A percentile compares a stretch with the other conserved stretches of the same genome.
These are phyloP conservation scores for Orthonyx spaldingii DNA, from an alignment of 2,113 vertebrate genomes.

Conservation along the genomic window DNA sequence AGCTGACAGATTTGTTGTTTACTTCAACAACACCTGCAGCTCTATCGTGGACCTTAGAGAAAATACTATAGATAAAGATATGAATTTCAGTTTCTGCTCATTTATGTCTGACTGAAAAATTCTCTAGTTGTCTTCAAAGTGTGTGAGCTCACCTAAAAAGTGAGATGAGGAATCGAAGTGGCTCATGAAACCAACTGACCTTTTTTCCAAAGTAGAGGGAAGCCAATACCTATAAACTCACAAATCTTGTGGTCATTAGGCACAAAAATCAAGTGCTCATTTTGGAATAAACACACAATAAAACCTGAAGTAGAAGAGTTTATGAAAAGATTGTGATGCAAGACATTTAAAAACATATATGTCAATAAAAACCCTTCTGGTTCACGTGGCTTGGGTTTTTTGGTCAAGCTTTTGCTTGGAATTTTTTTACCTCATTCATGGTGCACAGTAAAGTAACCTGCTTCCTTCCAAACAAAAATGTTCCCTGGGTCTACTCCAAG, in stretches of 20 bases:
- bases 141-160: not conserved
- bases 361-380: not conserved
- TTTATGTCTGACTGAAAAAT: not conserved
- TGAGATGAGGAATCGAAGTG: not conserved
- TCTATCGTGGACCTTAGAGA: not conserved
- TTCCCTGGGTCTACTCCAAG: not conserved
- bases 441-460: not conserved
- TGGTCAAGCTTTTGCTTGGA: not conserved
- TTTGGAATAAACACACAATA: not conserved
- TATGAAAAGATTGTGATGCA: not conserved
- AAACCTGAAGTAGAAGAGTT: not conserved
- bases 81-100: not conserved
- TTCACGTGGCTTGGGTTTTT: accelerated
- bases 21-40: not conserved
- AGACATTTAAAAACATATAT: not conserved
- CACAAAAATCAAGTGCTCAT: not conserved
- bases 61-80: not conserved
- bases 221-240: not conserved
- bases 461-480: accelerated
- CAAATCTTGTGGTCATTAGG: not conserved
- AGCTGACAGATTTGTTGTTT: not conserved
- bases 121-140: not conserved
- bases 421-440: not conserved
- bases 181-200: not conserved
- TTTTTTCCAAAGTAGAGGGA: not conserved